A percentile compares a stretch with the other conserved stretches of the same genome.
Evolutionary conservation across 2,113 vertebrate genomes (phyloP).

Genomic region (Lichenostomus cassidix): DNA sequence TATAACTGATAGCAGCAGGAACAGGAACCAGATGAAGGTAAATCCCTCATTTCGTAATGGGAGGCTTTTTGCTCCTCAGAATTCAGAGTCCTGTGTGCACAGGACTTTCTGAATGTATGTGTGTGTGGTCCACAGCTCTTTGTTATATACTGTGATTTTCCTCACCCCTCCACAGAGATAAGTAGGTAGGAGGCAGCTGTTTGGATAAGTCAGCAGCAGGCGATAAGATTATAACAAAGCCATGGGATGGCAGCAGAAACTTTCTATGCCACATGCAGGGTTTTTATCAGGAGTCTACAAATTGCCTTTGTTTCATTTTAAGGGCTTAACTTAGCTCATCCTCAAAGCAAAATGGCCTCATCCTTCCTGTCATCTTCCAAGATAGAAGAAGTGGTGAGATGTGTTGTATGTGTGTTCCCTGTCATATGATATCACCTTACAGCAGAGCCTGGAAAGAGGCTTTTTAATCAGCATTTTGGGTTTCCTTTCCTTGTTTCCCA

Average conservation of each 20-base stretch:
- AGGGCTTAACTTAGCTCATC: conserved; percentile 31
- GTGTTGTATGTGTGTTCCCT: neutral
- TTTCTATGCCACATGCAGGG: neutral
- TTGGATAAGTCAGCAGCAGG: conserved; percentile 12
- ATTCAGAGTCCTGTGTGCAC: neutral
- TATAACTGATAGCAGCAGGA: neutral
- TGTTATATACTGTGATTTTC: neutral
- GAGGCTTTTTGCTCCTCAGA: neutral
- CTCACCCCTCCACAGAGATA: neutral
- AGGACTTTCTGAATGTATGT: neutral
- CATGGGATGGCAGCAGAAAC: neutral
- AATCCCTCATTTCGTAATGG: neutral
- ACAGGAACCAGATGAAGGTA: neutral
- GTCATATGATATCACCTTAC: neutral
- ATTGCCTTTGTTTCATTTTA: conserved; percentile 32
- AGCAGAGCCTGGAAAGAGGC: neutral
- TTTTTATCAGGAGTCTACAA: conserved; percentile 28
- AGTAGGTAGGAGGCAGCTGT: conserved; percentile 23
- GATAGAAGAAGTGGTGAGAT: neutral
- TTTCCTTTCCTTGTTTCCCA: conserved; percentile 4
- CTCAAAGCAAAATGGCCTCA: conserved; percentile 15
- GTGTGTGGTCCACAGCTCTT: conserved; percentile 6
- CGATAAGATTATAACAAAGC: neutral
- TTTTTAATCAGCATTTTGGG: neutral
- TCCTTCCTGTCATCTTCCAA: conserved; percentile 47